These are phyloP conservation scores for Formica aserva DNA, from an alignment of 2,888 invertebrate species.

Conservation along the genomic window DNA sequence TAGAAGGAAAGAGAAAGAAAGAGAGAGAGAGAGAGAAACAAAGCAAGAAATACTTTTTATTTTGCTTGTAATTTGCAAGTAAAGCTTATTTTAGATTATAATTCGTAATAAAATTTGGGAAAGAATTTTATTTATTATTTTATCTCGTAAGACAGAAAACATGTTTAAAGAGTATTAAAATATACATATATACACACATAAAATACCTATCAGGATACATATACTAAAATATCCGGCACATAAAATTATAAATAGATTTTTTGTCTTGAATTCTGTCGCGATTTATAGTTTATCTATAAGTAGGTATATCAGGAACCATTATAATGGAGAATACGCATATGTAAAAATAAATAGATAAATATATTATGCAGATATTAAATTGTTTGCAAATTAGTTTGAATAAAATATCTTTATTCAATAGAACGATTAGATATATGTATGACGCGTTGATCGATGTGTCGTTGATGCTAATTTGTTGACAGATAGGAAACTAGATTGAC, in stretches of 20 bases:
- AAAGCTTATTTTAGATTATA: not conserved
- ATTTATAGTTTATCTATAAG: too few species aligned
- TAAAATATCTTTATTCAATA: not conserved
- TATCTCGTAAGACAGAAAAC: not conserved
- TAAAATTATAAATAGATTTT: not conserved
- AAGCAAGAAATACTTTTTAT: not conserved
- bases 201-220: too few species aligned
- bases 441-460: not conserved
- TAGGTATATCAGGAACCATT: too few species aligned
- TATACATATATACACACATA: not conserved
- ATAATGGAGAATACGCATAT: not conserved
- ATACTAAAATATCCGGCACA: too few species aligned
- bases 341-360: not conserved
- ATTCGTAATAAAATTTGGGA: not conserved
- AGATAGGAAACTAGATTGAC: not conserved
- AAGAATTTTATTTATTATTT: not conserved
- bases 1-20: not conserved
- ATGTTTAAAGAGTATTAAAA: not conserved
- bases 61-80: not conserved
- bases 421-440: not conserved
- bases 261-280: not conserved
- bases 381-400: not conserved
- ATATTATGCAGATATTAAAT: not conserved
- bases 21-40: not conserved
- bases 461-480: not conserved